Percentiles rank a stretch among this genome's conserved stretches.
phyloP scores from a whole-genome alignment of 2,797 vertebrate genomes.

The Poecilia velifera region DNA sequence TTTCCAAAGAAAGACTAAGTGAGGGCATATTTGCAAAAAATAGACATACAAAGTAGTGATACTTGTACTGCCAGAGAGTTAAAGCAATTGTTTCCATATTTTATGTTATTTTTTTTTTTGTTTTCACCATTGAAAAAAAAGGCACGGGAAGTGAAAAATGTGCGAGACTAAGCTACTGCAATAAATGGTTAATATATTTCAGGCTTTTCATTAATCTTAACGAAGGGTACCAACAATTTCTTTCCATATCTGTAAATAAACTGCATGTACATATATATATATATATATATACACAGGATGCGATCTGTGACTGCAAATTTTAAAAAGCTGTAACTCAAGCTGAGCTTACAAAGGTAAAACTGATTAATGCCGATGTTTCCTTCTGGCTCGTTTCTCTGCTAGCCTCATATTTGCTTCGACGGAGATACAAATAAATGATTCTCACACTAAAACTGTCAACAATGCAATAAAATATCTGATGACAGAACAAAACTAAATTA shows the following conservation, averaged over 20 bases:
- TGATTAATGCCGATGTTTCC: slow-evolving; percentile 1
- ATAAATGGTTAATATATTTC: neutral
- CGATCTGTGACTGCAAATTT: slow-evolving; percentile 13
- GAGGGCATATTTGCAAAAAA: neutral
- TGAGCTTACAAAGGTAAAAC: neutral
- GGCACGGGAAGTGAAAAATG: neutral
- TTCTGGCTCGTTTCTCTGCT: slow-evolving; percentile 10
- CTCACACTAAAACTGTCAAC: neutral
- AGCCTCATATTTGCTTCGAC: slow-evolving; percentile 38
- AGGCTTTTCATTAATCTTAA: neutral
- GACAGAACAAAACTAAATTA: slow-evolving; percentile 8
- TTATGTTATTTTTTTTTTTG: neutral
- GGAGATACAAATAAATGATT: neutral
- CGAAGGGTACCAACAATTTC: neutral
- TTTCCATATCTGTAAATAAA: slow-evolving; percentile 11
- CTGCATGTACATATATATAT: neutral
- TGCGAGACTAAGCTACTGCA: neutral
- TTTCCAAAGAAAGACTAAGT: neutral
- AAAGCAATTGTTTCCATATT: neutral
- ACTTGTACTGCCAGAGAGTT: neutral
- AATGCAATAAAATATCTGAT: slow-evolving; percentile 2
- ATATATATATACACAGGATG: slow-evolving; percentile 1
- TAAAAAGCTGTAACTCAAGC: slow-evolving; percentile 31
- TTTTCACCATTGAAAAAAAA: neutral
- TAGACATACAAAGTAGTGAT: neutral